Conservation (phyloP, 2,113 vertebrate genomes). For the Zosterops borbonicus region DNA sequence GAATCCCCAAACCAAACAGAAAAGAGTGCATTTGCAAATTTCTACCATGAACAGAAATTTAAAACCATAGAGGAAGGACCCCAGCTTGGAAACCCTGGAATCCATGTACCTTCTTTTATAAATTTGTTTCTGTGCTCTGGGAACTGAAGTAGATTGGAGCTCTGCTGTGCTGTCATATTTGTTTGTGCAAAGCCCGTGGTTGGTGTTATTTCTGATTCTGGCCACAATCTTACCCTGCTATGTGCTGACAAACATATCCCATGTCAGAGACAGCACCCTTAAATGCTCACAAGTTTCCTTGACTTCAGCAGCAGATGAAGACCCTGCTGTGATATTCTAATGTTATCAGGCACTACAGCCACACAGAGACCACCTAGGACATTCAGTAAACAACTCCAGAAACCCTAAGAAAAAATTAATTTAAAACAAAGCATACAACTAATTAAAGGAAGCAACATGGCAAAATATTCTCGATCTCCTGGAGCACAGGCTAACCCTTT, state of each 20-base stretch:
- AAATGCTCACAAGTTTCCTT: neutral
- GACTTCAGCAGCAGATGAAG: neutral
- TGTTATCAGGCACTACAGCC: neutral
- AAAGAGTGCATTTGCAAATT: neutral
- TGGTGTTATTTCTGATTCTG: neutral
- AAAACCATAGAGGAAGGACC: neutral
- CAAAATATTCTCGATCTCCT: neutral
- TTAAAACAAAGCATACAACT: neutral
- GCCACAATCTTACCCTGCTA: neutral
- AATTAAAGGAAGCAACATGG: neutral
- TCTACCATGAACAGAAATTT: neutral
- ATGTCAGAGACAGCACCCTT: neutral
- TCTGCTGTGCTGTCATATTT: neutral
- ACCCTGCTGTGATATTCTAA: neutral
- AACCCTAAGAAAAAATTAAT: neutral
- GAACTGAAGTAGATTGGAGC: neutral
- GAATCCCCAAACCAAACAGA: neutral
- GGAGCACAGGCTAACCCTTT: neutral
- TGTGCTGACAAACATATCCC: neutral
- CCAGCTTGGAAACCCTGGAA: neutral
- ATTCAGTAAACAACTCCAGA: neutral
- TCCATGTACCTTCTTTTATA: neutral
- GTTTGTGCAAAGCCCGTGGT: neutral
- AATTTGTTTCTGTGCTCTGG: neutral
- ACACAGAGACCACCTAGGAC: neutral